These are phyloP conservation scores for Cistogaster globosa DNA, from an alignment of 2,888 invertebrate species.

Conservation along the genomic window DNA sequence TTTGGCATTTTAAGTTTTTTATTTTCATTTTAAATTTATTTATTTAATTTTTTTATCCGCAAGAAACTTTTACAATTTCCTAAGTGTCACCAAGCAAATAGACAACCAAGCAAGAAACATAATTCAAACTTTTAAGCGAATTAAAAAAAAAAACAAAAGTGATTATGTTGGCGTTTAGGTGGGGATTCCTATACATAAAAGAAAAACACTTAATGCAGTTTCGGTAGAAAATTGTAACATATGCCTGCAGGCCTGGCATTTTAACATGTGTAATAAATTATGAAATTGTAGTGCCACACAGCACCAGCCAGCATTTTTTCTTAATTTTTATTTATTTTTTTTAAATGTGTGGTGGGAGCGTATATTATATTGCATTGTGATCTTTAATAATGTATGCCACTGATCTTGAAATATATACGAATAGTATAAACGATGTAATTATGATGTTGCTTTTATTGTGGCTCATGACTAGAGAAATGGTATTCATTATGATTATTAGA, in stretches of 20 bases:
- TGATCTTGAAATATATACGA: conserved; percentile 50
- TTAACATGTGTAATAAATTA: conserved; percentile 62
- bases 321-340: not conserved
- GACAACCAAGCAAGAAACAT: conserved; percentile 16
- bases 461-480: conserved; percentile 1
- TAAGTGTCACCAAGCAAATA: conserved; percentile 41
- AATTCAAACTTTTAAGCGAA: conserved; percentile 46
- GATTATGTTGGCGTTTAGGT: conserved; percentile 42
- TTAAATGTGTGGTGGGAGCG: conserved; percentile 23
- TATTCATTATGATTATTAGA: conserved; percentile 22
- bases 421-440: conserved; percentile 23
- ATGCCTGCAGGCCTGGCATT: conserved; percentile 28
- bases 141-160: conserved; percentile 3
- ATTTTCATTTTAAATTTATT: conserved; percentile 33
- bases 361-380: conserved; percentile 37
- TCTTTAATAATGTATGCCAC: conserved; percentile 26
- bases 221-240: conserved; percentile 46
- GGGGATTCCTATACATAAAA: conserved; percentile 13
- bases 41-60: conserved; percentile 1
- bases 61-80: conserved; percentile 32
- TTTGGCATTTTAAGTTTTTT: conserved; percentile 13
- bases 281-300: conserved; percentile 41
- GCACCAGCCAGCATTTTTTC: conserved; percentile 25
- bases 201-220: conserved; percentile 28
- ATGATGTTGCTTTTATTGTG: conserved; percentile 32